These are phyloP conservation scores for Nothura maculosa DNA, from an alignment of 2,797 vertebrate genomes.

Conservation along the genomic window DNA sequence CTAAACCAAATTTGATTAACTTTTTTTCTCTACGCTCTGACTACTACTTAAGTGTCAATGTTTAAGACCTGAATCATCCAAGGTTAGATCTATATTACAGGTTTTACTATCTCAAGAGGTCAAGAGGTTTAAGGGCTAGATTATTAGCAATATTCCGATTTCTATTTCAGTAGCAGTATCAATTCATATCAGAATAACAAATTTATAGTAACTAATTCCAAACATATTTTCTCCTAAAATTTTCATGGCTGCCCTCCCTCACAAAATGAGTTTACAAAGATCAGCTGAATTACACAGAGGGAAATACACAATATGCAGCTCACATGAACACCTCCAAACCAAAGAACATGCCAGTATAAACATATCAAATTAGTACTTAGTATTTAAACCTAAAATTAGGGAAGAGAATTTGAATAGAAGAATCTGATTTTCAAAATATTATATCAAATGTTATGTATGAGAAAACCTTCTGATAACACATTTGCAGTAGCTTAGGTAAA, in stretches of 20 bases:
- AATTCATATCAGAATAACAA: background rate
- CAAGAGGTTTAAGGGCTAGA: background rate
- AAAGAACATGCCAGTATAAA: background rate
- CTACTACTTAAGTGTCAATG: background rate
- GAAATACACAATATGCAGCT: background rate
- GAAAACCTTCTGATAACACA: background rate
- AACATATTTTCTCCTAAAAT: background rate
- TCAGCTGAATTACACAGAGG: background rate
- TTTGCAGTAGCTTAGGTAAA: background rate
- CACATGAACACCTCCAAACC: background rate
- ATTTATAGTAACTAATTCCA: background rate
- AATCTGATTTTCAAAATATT: background rate
- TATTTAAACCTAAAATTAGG: background rate
- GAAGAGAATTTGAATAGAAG: background rate
- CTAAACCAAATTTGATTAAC: background rate
- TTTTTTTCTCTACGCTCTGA: background rate
- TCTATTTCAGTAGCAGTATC: background rate
- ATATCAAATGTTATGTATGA: background rate
- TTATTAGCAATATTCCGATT: background rate
- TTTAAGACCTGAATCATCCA: background rate
- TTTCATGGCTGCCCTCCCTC: background rate
- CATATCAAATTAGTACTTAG: background rate
- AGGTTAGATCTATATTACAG: background rate
- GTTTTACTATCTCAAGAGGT: background rate
- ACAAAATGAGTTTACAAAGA: background rate